These are phyloP conservation scores for Melanocharis versteri DNA, from an alignment of 2,113 vertebrate genomes.

Conservation along the genomic window DNA sequence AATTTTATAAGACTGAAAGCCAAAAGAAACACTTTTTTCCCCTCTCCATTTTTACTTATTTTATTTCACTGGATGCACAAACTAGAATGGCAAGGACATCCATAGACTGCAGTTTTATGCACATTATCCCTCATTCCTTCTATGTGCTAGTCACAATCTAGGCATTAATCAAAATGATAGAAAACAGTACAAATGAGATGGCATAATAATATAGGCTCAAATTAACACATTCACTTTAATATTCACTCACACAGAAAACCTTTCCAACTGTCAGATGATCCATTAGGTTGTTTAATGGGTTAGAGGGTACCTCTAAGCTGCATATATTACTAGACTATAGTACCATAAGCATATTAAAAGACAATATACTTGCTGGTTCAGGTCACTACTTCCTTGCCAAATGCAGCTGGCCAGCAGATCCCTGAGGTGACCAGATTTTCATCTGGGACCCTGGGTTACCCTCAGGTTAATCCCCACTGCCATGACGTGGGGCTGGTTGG, in stretches of 20 bases:
- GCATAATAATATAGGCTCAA: background rate
- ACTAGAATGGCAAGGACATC: background rate
- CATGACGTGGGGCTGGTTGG: background rate
- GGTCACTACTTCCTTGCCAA: background rate
- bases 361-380: background rate
- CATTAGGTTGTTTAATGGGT: constrained; percentile 32
- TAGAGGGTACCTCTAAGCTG: background rate
- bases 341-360: background rate
- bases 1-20: background rate
- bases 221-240: constrained; percentile 33
- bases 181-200: constrained; percentile 41
- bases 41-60: background rate
- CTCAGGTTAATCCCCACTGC: background rate
- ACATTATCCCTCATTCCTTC: background rate
- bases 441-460: background rate
- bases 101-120: background rate
- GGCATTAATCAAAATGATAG: constrained; percentile 33
- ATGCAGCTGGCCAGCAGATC: background rate
- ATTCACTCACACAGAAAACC: background rate
- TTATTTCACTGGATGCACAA: background rate
- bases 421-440: background rate
- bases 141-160: background rate
- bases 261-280: constrained; percentile 33
- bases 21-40: background rate
- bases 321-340: background rate